Conservation (phyloP, 2,113 vertebrate genomes). For the Amphiprion percula region DNA sequence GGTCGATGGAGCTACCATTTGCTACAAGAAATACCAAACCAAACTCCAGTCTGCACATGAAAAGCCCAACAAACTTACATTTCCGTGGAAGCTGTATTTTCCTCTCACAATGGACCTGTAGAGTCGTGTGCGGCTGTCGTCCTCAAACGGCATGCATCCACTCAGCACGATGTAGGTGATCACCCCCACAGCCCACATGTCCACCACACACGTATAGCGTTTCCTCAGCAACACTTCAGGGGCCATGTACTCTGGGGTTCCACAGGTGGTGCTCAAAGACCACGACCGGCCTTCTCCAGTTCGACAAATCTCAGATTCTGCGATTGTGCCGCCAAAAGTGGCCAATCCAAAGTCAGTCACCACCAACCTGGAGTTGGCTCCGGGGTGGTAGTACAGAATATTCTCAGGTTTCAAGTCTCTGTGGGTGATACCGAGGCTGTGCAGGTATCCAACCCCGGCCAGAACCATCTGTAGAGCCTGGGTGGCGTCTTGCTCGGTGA, state of each 20-base stretch:
- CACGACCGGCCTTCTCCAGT: background rate
- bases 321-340: constrained; percentile 50
- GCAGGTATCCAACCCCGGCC: constrained; percentile 74
- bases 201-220: constrained; percentile 71
- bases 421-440: constrained; percentile 75
- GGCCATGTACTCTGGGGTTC: constrained; percentile 76
- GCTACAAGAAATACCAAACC: no score
- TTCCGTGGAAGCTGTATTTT: constrained; percentile 72
- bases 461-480: constrained; percentile 74
- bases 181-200: constrained; percentile 80
- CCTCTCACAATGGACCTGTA: constrained; percentile 76
- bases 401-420: constrained; percentile 81
- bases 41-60: background rate
- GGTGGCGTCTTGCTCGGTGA: constrained; percentile 78
- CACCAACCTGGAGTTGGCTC: constrained; percentile 74
- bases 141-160: constrained; percentile 79
- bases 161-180: constrained; percentile 78
- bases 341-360: constrained; percentile 80
- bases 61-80: constrained; percentile 61
- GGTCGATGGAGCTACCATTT: no score
- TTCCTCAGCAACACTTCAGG: constrained; percentile 75
- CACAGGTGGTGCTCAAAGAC: constrained; percentile 54
- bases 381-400: constrained; percentile 78
- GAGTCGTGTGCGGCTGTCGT: constrained; percentile 65
- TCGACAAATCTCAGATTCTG: background rate